Evolutionary conservation across 1,140 invertebrate genomes (phyloP), one percentile per base, ranked within the genome.

Genomic region (Mylabris phalerata): DNA sequence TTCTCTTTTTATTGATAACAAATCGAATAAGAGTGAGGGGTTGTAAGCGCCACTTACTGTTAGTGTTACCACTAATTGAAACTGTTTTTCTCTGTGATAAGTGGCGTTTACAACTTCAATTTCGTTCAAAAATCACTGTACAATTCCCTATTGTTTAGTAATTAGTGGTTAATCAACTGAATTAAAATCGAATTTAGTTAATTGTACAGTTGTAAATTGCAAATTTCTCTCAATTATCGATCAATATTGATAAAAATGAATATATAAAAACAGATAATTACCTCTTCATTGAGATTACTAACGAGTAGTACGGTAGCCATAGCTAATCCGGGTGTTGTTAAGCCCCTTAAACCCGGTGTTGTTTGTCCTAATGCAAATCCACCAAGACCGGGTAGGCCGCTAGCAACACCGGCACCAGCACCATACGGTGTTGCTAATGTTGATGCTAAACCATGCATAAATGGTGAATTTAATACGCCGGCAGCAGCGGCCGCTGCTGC

Each of bases 231-330:
- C 25, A 24, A 47, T 5, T 26, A 47, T 47, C 45, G 25, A 9
- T 26, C 1, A 19, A 19, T 19, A 19, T 19, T 19, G 19, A 19
- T 19, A 19, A 19, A 27, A 41, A 41, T 19, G 3, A 45, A 49
- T 49, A 13, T 13, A 13, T 9, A 25, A 32, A 32, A 47, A 47
- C 4, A 24, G 1, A 50, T 66, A 67, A 66, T 79, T 79, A 93
- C 92, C 89, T 94, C 91, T 77, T 94, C 91, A 76, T 93, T 93
- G 57, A 94, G 81, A 76, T 93, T 93, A 75, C 88, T 90, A 67
- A 94, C 90, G 41, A 93, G 84, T 41, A 94, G 79, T 2, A 94
- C 92, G 54, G 89, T 92, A 27, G 89, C 88, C 0, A 84, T 78
- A 48, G 78, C 80, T 42, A 85, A 67, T 6, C 82, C 81, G 10